Evolutionary conservation across 1,140 invertebrate species (phyloP).

Genomic region (Periplaneta americana): DNA sequence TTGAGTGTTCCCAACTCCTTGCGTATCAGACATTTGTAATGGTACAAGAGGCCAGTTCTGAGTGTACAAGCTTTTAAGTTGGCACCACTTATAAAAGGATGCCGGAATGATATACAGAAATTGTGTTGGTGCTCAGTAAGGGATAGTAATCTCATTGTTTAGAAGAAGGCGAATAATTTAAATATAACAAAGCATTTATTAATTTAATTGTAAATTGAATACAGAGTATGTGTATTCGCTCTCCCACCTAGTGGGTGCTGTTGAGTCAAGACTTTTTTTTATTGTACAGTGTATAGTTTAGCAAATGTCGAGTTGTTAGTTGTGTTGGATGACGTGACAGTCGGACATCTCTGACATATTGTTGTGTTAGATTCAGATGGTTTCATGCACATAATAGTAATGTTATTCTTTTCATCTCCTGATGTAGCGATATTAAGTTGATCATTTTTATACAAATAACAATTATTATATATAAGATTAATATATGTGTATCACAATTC

Average conservation of each 20-base stretch:
- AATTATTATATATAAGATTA: neutral
- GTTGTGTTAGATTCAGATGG: neutral
- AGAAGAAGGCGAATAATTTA: neutral
- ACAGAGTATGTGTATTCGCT: neutral
- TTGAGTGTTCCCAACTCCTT: neutral
- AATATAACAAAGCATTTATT: neutral
- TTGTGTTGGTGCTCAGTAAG: neutral
- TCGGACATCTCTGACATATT: neutral
- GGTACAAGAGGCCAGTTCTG: neutral
- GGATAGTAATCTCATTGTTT: neutral
- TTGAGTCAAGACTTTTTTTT: neutral
- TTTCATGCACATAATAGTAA: neutral
- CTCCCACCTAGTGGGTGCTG: neutral
- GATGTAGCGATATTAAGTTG: neutral
- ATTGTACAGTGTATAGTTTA: neutral
- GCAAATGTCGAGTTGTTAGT: neutral
- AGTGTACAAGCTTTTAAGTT: neutral
- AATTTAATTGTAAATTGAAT: neutral
- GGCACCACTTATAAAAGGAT: neutral
- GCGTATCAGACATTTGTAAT: neutral
- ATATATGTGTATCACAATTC: neutral
- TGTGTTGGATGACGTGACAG: neutral
- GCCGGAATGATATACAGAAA: neutral
- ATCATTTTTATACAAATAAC: neutral
- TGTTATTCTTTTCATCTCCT: neutral